A percentile compares a stretch with the other conserved stretches of the same genome.
These are phyloP conservation scores for Amphibalanus amphitrite DNA, from an alignment of 1,140 invertebrate genomes.

Conservation along the genomic window DNA sequence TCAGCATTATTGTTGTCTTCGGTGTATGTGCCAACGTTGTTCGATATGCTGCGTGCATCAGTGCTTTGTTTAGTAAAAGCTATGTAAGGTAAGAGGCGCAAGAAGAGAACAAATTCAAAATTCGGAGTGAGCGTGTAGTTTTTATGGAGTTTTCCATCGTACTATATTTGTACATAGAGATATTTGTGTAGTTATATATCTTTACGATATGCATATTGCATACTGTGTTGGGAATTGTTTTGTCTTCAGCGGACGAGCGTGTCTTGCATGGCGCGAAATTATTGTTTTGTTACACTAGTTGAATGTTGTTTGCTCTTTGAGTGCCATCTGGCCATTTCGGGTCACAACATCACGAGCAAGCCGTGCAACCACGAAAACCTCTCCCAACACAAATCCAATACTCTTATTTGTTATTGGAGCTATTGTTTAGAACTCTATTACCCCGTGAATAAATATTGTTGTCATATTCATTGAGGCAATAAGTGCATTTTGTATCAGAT, in stretches of 20 bases:
- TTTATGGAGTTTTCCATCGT: slow-evolving; percentile 1
- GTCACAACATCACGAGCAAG: too few relatives aligned
- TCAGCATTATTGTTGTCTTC: neutral
- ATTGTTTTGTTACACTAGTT: neutral
- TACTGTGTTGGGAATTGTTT: neutral
- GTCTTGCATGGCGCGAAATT: neutral
- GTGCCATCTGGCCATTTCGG: neutral
- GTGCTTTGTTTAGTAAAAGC: neutral
- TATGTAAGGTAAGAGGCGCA: neutral
- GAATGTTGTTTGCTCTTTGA: neutral
- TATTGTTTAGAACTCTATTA: neutral
- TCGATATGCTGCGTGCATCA: neutral
- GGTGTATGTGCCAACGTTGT: slow-evolving; percentile 1
- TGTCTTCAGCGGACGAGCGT: neutral
- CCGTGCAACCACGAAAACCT: neutral
- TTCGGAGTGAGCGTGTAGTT: slow-evolving; percentile 1
- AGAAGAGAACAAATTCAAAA: neutral
- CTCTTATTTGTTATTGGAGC: neutral
- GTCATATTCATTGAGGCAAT: slow-evolving; percentile 1
- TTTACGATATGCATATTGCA: slow-evolving; percentile 1
- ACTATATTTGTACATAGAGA: neutral
- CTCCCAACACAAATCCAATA: neutral
- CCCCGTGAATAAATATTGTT: neutral
- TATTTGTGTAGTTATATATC: neutral
- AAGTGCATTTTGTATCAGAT: slow-evolving; percentile 2